Evolutionary conservation across 1,140 invertebrate genomes (phyloP), one percentile per base, ranked within the genome.

Genomic region (Pemphigus obesinymphae): DNA sequence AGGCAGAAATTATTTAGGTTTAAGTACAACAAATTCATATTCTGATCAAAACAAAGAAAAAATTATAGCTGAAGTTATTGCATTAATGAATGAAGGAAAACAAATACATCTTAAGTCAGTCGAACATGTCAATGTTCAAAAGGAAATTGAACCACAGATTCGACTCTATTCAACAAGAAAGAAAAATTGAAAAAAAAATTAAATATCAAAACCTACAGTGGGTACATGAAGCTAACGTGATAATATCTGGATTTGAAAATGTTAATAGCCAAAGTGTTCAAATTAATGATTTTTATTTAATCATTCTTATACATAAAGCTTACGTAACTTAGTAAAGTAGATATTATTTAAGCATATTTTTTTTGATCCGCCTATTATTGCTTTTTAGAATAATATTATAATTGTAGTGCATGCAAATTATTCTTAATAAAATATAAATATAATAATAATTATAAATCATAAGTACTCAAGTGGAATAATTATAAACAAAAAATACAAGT

Each of bases 231-330:
- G 11, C 10, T 40, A 68, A 68, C 40, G 20, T 20, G 11, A 68
- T 68, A n/a, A 20, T 68, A 68, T 68, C 20, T 68, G 34, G 34
- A 23, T 26, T 68, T 68, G 63, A 68, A 68, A n/a, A 68, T 68
- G 8, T n/a, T 13, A 68, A 68, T 68, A 68, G 34, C 40, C 7
- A 68, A 20, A 68, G 34, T 40, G 5, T n/a, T 13, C 2, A 68
- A 11, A 8, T 66, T 20, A 31, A 66, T 34, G 10, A 20, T 23
- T 3, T 34, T n/a, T n/a, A n/a, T 68, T 68, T 23, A 20, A 68
- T 68, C 63, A 68, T 66, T 66, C 34, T 8, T 23, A 66, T 40
- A n/a, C n/a, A n/a, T n/a, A n/a, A n/a, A n/a, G n/a, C n/a, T n/a
- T n/a, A n/a, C n/a, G n/a, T n/a, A n/a, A n/a, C n/a, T n/a, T n/a